Evolutionary conservation across 2,888 invertebrate genomes (phyloP).

Genomic region (Spisula subtruncata): DNA sequence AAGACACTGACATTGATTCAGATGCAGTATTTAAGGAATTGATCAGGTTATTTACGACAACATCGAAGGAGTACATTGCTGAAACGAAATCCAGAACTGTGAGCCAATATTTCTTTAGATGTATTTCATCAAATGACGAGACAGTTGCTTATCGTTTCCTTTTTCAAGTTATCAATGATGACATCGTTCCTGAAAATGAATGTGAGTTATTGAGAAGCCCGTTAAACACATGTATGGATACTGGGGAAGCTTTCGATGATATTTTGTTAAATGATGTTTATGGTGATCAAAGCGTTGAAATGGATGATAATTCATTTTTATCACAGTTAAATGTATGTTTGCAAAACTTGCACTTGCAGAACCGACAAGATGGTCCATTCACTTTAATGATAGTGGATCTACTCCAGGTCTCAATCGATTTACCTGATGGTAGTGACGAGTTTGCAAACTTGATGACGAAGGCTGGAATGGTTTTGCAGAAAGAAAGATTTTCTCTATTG

Average conservation of each 20-base stretch:
- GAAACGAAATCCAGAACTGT: slow-evolving; percentile 36
- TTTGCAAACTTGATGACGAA: background rate
- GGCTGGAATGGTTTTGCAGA: slow-evolving; percentile 37
- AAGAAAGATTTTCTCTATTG: slow-evolving; percentile 27
- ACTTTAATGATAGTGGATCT: slow-evolving; percentile 48
- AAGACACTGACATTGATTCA: slow-evolving; percentile 25
- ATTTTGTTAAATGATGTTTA: background rate
- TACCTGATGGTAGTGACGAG: background rate
- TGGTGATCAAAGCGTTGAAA: background rate
- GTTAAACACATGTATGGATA: slow-evolving; percentile 26
- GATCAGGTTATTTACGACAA: background rate
- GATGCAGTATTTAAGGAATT: slow-evolving; percentile 8
- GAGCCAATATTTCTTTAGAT: slow-evolving; percentile 52
- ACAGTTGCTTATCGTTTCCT: slow-evolving; percentile 36
- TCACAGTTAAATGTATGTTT: slow-evolving; percentile 26
- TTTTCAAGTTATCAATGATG: slow-evolving; percentile 3
- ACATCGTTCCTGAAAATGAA: slow-evolving; percentile 33
- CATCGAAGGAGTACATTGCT: background rate
- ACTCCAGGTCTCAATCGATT: slow-evolving; percentile 21
- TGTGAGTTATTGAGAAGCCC: slow-evolving; percentile 41
- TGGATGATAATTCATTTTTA: slow-evolving; percentile 12
- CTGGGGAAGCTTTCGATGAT: slow-evolving; percentile 18
- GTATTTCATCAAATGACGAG: slow-evolving; percentile 47
- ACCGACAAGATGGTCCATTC: slow-evolving; percentile 36
- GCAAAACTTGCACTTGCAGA: background rate